Evolutionary conservation across 2,113 vertebrate species (phyloP), one percentile per base, ranked within the genome.

Genomic region (Pica pica): DNA sequence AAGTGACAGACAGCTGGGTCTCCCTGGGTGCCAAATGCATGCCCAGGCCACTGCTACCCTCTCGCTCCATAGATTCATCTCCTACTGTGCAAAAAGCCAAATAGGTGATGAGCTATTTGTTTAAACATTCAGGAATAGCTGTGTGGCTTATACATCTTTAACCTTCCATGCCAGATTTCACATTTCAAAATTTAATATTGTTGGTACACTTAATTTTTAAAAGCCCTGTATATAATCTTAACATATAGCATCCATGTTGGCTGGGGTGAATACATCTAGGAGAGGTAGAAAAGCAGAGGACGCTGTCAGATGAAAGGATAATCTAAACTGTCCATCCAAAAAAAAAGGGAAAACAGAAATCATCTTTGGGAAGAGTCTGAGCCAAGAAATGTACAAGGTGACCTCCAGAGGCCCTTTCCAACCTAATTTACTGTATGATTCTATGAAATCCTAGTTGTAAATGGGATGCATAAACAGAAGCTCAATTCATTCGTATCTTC

Each of bases 401-500:
- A 96, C 94, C 83, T 94, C 68, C 91, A 81, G 80, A 89, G 89
- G 73, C 87, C 86, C 60, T 83, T 96, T 95, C 80, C 91, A 97
- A 84, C 91, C 91, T 96, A 95, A 97, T 97, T 93, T 94, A 90
- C 89, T 89, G 83, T 83, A 81, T 92, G 83, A 95, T 95, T 96
- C 83, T 89, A 41, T 95, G 93, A 96, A 95, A 96, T 89, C 57
- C 73, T 95, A 71, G 77, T 69, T 83, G 56, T 59, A 92, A 92
- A 93, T 83, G 60, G 76, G 53, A 93, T 75, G 83, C 85, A 92
- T 92, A 94, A 91, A 60, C 76, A 97, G 80, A 79, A 90, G 87
- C 76, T 93, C 76, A 22, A 67, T 95, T 92, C 90, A 71, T 82
- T 94, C 1, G 0, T 89, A 82, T 81, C 88, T 90, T 93, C 93